Evolutionary conservation across 2,888 invertebrate species (phyloP), one percentile per base, ranked within the genome.

Genomic region (Elysia crispata): DNA sequence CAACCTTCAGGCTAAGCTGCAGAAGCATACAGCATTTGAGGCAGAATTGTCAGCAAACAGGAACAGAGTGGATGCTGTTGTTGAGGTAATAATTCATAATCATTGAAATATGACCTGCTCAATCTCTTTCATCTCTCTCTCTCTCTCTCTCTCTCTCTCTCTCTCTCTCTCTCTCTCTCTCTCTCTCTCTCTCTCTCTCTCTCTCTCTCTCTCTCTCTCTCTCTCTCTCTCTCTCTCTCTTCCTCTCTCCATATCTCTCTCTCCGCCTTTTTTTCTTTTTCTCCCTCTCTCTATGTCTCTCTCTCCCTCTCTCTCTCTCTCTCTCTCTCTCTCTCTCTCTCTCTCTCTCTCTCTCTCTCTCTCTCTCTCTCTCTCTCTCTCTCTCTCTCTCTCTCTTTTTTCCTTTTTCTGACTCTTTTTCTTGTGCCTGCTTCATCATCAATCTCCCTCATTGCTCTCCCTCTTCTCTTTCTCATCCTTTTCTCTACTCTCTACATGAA

Each of bases 1-100:
- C n/a, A 99, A 99, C 92, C 94, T 99, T n/a, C 97, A 98, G 90
- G 96, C 96, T 88, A 98, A 98, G 93, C 96, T 98, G 41, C 98
- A 98, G 91, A 97, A 97, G 91, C 99, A 99, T 90, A 94, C 96
- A 0, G 97, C 98, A 0, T 99, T 99, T 91, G 98, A 99, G 90
- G 96, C 98, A 0, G 99, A 99, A 92, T 93, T 99, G 41, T 94
- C 95, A 13, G 97, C 98, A 28, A 98, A 98, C 92, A 95, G 97
- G 86, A 95, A 95, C 1, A 94, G 98, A 62, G 95, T 98, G 0
- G 95, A 96, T 81, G 95, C 95, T 60, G 96, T 98, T 0, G 95
- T 96, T 28, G 94, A 94, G 83, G 96, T 89, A 74, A n/a, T 30
- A 1, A 15, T 5, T 54, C 8, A 15, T 60, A 23, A 60, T 23